phyloP scores from a whole-genome alignment of 2,113 vertebrate species.

The Mugil cephalus region DNA sequence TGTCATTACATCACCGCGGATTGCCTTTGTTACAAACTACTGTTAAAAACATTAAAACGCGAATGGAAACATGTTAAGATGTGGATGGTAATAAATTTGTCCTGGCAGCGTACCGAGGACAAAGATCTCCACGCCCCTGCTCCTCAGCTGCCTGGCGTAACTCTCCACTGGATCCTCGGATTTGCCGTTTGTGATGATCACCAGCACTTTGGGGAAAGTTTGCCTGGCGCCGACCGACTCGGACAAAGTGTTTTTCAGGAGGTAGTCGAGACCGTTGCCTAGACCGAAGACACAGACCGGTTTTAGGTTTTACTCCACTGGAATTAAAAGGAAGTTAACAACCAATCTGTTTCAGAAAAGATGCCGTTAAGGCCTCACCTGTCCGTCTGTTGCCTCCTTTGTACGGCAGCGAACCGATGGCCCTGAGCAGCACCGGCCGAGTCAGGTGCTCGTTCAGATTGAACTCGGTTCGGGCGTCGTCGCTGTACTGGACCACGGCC shows the following conservation, averaged over 20 bases:
- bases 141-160: conserved; percentile 88
- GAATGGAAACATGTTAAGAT: conserved; percentile 28
- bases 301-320: background rate
- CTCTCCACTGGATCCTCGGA: conserved; percentile 91
- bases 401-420: conserved; percentile 90
- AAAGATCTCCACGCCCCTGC: conserved; percentile 94
- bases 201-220: conserved; percentile 92
- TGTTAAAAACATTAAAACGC: conserved; percentile 5
- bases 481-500: conserved; percentile 93
- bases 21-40: conserved; percentile 6
- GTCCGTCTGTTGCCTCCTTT: conserved; percentile 94
- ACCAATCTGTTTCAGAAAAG: background rate
- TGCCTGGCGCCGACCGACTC: conserved; percentile 89
- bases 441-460: conserved; percentile 87
- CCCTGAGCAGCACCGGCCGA: conserved; percentile 87
- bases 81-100: conserved; percentile 39
- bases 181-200: conserved; percentile 93
- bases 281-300: conserved; percentile 46
- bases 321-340: background rate
- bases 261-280: conserved; percentile 91
- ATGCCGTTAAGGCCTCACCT: conserved; percentile 58
- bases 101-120: conserved; percentile 88
- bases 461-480: conserved; percentile 90
- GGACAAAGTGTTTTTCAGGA: conserved; percentile 88
- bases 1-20: conserved; percentile 23